A percentile compares a stretch with the other conserved stretches of the same genome.
Evolutionary conservation across 2,113 vertebrate genomes (phyloP).

Genomic region (Macroglossus sobrinus): DNA sequence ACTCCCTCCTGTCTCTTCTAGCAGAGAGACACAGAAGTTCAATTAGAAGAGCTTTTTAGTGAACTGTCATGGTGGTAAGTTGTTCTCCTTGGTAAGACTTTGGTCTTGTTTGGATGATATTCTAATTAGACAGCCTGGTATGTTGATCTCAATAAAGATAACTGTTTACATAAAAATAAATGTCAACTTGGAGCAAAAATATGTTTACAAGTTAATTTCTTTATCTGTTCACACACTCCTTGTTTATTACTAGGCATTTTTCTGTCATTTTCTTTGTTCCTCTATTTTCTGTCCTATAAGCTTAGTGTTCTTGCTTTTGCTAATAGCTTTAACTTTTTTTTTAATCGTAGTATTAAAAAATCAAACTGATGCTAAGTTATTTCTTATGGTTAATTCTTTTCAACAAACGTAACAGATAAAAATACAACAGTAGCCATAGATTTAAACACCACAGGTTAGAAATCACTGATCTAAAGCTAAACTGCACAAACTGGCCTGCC

Average conservation of each 20-base stretch:
- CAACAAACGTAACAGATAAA: not conserved
- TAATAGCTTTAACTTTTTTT: not conserved
- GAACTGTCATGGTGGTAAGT: not conserved
- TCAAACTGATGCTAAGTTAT: not conserved
- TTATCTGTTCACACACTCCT: not conserved
- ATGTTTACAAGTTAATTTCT: conserved; percentile 1
- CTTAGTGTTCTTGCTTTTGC: not conserved
- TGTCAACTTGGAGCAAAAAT: not conserved
- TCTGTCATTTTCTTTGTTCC: not conserved
- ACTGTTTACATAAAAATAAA: conserved; percentile 35
- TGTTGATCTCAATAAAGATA: conserved; percentile 24
- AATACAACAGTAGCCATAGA: not conserved
- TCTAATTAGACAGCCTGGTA: not conserved
- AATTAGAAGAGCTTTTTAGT: not conserved
- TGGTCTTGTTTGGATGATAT: not conserved
- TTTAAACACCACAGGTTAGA: not conserved
- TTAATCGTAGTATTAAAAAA: not conserved
- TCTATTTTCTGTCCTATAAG: not conserved
- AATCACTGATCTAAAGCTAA: not conserved
- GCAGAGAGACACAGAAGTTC: not conserved
- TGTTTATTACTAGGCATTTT: not conserved
- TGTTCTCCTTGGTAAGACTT: not conserved
- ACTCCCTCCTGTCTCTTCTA: not conserved
- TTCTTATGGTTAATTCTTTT: not conserved
- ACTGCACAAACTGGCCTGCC: not conserved